These are phyloP conservation scores for Sminthopsis crassicaudata DNA, from an alignment of 2,113 vertebrate species.

Conservation along the genomic window DNA sequence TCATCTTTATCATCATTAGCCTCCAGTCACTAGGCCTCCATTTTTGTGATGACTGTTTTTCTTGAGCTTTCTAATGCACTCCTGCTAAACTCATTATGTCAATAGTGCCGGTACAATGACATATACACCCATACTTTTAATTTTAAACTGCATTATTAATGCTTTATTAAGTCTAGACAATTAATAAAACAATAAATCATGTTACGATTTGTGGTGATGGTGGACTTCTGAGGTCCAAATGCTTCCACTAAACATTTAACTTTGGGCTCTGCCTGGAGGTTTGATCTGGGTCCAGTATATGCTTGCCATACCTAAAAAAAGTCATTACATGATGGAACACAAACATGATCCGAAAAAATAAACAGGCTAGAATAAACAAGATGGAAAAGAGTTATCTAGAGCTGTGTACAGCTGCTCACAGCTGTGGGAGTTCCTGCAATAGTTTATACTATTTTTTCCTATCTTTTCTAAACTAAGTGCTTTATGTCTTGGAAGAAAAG, in stretches of 20 bases:
- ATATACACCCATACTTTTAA: not conserved
- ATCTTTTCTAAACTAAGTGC: conserved; percentile 52
- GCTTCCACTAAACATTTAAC: not conserved
- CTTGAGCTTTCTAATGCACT: not conserved
- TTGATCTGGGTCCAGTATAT: not conserved
- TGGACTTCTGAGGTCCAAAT: not conserved
- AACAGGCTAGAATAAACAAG: conserved; percentile 46
- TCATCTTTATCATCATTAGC: not conserved
- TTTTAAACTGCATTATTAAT: not conserved
- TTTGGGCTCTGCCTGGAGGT: not conserved
- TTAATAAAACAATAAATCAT: not conserved
- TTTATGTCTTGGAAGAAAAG: conserved; percentile 49
- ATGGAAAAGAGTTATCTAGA: conserved; percentile 25
- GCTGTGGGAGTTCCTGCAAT: conserved; percentile 59
- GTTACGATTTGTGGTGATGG: not conserved
- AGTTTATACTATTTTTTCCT: conserved; percentile 50
- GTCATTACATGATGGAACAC: conserved; percentile 19
- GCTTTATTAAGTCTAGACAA: not conserved
- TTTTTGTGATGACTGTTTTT: not conserved
- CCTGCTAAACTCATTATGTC: not conserved
- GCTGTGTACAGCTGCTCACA: conserved; percentile 63
- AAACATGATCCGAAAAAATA: conserved; percentile 15
- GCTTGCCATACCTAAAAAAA: not conserved
- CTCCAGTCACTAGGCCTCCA: not conserved
- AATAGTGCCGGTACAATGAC: not conserved